Evolutionary conservation across 2,113 vertebrate genomes (phyloP), one percentile per base, ranked within the genome.

Genomic region (Lontra canadensis): DNA sequence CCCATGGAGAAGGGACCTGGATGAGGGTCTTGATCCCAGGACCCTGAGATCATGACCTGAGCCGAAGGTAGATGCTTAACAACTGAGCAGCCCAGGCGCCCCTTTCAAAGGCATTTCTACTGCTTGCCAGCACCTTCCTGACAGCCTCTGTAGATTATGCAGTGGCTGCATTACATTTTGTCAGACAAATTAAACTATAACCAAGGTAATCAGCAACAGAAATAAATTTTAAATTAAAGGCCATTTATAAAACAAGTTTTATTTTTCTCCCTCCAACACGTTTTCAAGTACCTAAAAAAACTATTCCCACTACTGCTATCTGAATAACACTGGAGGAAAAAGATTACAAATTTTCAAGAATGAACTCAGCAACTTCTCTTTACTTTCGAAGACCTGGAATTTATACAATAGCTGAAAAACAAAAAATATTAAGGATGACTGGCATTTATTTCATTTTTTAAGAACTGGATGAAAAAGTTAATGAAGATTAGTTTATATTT

Each of bases 251-350:
- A 84, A 52, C 15, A 69, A 42, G 21, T 76, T 88, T 79, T 34
- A 57, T 39, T 61, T 52, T 31, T 57, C 25, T 20, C 4, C 59
- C 49, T n/a, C 7, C 85, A 55, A 20, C 69, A 39, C 71, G 69
- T 6, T 61, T 95, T 83, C n/a, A 88, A 82, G 61, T 83, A 44
- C 25, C 73, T 88, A 71, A 82, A 96, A 96, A 49, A 42, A 85
- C 34, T 25, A 83, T 29, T 57, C 73, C 52, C 3, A 73, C 11
- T 25, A 49, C 18, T 73, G 67, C 26, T 80, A 79, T 44, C 6
- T 79, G 26, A 42, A 92, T 17, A 90, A 79, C 92, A 42, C 25
- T 13, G 26, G 52, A 73, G 49, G 59, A 4, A 1, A 26, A 17
- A 29, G 21, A 23, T 7, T 0, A 55, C 31, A 95, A 57, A 88